Base-by-base conservation (phyloP, 1,140 invertebrate species). In the Psilanteris sp. region DNA sequence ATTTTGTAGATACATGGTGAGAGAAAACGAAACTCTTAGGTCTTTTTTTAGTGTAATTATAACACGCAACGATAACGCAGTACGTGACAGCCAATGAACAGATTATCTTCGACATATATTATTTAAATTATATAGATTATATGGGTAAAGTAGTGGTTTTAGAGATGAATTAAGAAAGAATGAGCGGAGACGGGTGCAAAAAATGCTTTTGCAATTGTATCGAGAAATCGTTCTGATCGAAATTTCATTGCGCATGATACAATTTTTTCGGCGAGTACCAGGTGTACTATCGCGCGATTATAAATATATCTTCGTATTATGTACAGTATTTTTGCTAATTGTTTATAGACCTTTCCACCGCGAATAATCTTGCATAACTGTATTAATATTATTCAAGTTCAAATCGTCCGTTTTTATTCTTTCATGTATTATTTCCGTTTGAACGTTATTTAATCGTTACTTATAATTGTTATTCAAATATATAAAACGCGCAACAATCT, bases 111-210 rank as follows among this genome's bases (percentile, higher is more conserved):
- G 57, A 50, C 80, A 86, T 81, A 85, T 85, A 86, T 87, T 88
- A 84, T 87, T 88, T 86, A 87, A 79, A 86, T 88, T 85, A 87
- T 61, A 61, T 88, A 88, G 79, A 84, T 64, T 83, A 80, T 86
- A 81, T 71, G 66, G 80, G 81, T 81, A 77, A 79, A 83, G 81
- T 86, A 86, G 84, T 83, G 81, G 82, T 85, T 84, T 72, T 86
- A 85, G 83, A 74, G 46, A 82, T 68, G 71, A 78, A 61, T 70
- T 66, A 57, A 78, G 52, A n/a, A n/a, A 73, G 62, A 29, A 59
- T 54, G 61, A 68, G 32, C 68, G 46, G 66, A 75, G 57, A 79
- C 54, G 62, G 13, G 62, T 41, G 18, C 13, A 20, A 3, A 29
- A 15, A 67, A 26, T 9, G 32, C 36, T 37, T 36, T 43, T 27